phyloP scores from a whole-genome alignment of 2,888 invertebrate genomes.

The Camptogramma bilineatum region DNA sequence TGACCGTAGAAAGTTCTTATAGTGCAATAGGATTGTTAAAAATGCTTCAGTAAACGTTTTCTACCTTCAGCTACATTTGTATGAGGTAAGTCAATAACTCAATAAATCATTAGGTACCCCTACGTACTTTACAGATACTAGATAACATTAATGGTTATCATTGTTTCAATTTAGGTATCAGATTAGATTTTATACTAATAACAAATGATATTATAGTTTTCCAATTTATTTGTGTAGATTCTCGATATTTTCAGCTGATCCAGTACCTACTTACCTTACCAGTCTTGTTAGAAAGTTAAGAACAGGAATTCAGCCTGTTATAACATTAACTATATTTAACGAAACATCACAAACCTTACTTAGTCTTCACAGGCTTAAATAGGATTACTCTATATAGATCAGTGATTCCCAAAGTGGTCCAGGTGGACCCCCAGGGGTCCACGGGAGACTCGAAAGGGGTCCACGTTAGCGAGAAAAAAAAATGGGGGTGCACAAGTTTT shows the following conservation, averaged over 20 bases:
- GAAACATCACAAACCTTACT: too few species aligned
- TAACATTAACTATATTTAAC: too few species aligned
- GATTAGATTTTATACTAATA: conserved; percentile 3
- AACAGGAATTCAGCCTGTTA: background rate
- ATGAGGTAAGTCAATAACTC: conserved; percentile 19
- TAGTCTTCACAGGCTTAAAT: too few species aligned
- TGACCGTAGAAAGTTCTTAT: background rate
- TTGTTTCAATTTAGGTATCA: background rate
- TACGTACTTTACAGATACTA: background rate
- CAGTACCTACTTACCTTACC: background rate
- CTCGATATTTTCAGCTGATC: background rate
- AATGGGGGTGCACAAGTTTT: too few species aligned
- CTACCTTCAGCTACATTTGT: conserved; percentile 8
- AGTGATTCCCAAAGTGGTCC: too few species aligned
- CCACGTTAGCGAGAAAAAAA: too few species aligned
- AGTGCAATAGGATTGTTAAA: conserved; percentile 7
- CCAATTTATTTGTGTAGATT: too few species aligned
- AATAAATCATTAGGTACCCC: background rate
- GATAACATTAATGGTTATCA: background rate
- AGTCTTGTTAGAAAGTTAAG: conserved; percentile 19
- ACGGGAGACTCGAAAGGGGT: too few species aligned
- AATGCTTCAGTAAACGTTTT: conserved; percentile 13
- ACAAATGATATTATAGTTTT: too few species aligned
- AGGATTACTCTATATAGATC: too few species aligned
- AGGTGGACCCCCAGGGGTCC: too few species aligned